A percentile compares a stretch with the other conserved stretches of the same genome.
phyloP scores from a whole-genome alignment of 2,797 vertebrate species.

The Urosaurus nigricauda region DNA sequence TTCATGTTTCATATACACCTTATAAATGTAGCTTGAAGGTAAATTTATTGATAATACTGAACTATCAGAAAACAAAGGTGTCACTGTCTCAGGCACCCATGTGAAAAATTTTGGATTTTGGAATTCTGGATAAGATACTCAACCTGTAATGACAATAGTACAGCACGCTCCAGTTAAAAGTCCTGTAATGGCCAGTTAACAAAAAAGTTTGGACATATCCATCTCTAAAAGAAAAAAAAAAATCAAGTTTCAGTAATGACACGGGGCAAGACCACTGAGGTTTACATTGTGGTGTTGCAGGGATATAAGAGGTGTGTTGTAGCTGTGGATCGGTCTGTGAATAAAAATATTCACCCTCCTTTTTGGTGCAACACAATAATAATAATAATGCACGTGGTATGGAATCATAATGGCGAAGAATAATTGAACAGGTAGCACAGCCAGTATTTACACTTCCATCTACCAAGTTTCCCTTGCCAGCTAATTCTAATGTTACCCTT shows the following conservation, averaged over 20 bases:
- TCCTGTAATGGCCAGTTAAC: no score
- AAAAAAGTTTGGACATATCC: no score
- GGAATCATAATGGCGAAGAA: neutral
- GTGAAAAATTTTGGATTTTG: no score
- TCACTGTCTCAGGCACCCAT: no score
- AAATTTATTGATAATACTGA: no score
- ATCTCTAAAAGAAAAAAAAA: neutral
- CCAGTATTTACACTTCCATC: constrained; percentile 46
- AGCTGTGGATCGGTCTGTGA: neutral
- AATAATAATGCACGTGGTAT: neutral
- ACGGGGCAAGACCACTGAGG: neutral
- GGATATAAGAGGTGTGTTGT: neutral
- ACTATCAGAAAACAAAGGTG: no score
- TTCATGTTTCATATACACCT: no score
- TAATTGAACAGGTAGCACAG: constrained; percentile 34
- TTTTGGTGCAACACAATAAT: neutral
- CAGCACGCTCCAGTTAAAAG: no score
- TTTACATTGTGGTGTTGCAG: neutral
- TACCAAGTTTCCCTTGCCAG: constrained; percentile 44
- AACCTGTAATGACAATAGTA: no score
- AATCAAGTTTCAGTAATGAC: neutral
- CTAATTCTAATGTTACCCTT: constrained; percentile 50
- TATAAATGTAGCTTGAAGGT: no score
- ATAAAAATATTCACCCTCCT: neutral
- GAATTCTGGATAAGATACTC: no score